Percentiles rank a stretch among this genome's conserved stretches.
Evolutionary conservation across 1,140 invertebrate species (phyloP).

Genomic region (Leguminivora glycinivorella): DNA sequence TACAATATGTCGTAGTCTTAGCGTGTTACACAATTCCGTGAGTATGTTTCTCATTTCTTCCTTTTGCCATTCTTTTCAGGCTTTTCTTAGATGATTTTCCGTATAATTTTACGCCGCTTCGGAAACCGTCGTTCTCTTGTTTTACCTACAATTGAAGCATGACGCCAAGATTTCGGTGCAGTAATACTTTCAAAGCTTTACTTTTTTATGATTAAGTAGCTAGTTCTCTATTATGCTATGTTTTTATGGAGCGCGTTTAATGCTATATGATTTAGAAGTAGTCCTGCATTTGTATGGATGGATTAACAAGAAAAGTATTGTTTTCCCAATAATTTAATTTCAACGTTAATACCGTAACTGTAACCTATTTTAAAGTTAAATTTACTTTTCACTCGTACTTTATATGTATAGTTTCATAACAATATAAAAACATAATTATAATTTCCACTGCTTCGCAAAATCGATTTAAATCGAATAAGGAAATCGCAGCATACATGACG

Average conservation of each 20-base stretch:
- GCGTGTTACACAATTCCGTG: background rate
- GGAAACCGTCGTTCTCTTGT: constrained; percentile 11
- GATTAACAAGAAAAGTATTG: background rate
- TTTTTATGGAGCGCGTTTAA: background rate
- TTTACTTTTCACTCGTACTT: no score
- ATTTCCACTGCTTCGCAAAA: no score
- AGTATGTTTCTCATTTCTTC: constrained; percentile 29
- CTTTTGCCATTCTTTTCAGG: constrained; percentile 32
- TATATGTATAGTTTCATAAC: no score
- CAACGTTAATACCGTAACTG: no score
- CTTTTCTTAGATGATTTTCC: constrained; percentile 28
- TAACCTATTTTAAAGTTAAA: no score
- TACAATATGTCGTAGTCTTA: background rate
- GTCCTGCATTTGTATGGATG: background rate
- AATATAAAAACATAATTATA: no score
- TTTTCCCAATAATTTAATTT: no score
- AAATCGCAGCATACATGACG: no score
- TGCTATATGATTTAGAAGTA: background rate
- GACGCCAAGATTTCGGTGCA: constrained; percentile 31
- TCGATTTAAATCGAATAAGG: no score
- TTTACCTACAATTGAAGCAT: constrained; percentile 30
- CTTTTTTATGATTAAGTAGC: background rate
- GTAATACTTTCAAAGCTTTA: constrained; percentile 31
- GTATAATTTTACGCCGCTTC: constrained; percentile 28
- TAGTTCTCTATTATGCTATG: background rate